phyloP scores from a whole-genome alignment of 2,797 vertebrate species.

The Gambusia yucatana region DNA sequence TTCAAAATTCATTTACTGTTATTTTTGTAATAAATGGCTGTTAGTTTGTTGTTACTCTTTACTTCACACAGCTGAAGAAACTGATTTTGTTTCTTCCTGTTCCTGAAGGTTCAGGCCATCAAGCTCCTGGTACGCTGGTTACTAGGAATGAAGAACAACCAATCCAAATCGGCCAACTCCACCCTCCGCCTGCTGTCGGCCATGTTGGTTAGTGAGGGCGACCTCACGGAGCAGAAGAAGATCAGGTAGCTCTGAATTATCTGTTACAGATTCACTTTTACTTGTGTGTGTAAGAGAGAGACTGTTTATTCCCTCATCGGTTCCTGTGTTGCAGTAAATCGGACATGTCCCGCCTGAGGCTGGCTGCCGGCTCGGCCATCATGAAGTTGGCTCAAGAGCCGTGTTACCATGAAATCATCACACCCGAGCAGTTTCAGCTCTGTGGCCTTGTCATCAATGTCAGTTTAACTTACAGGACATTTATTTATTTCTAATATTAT shows the following conservation, averaged over 20 bases:
- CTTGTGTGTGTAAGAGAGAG: neutral
- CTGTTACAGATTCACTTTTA: neutral
- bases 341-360: conserved; percentile 97
- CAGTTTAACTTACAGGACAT: conserved; percentile 60
- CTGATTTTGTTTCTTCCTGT: neutral
- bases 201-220: conserved; percentile 98
- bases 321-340: conserved; percentile 87
- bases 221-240: conserved; percentile 97
- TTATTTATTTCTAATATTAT: neutral
- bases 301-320: neutral
- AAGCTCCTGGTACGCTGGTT: conserved; percentile 98
- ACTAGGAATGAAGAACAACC: conserved; percentile 99
- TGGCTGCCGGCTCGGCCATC: conserved; percentile 97
- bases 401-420: conserved; percentile 99
- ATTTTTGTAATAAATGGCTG: neutral
- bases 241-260: conserved; percentile 86
- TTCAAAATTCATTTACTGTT: neutral
- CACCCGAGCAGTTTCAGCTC: conserved; percentile 98
- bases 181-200: conserved; percentile 96
- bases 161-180: conserved; percentile 97
- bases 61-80: too few relatives aligned
- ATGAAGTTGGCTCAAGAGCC: conserved; percentile 99
- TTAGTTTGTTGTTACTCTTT: too few relatives aligned
- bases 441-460: conserved; percentile 98
- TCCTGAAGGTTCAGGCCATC: conserved; percentile 93